Base-by-base conservation (phyloP, 1,140 invertebrate genomes). In the Zaprionus taronus region DNA sequence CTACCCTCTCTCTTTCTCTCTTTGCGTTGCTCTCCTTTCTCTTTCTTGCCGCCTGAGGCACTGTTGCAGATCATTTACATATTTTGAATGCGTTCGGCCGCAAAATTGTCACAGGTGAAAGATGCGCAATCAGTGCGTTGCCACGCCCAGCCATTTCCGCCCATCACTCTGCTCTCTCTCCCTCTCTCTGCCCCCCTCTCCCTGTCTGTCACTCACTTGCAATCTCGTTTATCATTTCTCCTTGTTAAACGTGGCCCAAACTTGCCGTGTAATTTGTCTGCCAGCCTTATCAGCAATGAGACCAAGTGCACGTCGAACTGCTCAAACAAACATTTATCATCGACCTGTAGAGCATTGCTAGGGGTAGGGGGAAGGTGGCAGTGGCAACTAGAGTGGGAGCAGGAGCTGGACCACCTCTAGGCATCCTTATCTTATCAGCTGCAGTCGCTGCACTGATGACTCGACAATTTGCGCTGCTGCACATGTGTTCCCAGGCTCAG, bases 61-160 rank as follows among this genome's bases (percentile, higher is more conserved):
- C 70, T 68, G 79, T 72, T 53, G 66, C 64, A 70, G 64, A 76
- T 68, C 53, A 89, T 89, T 89, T 89, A 76, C 84, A 89, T 89
- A 87, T 84, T 90, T 87, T 78, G 71, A 77, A 65, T 75, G 85
- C 76, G n/a, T 47, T 77, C 55, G 24, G n/a, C 55, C 79, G 80
- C 72, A 62, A 89, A 80, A 87, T 87, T 89, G 84, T 89, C 84
- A 89, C 84, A 89, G 84, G 85, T 89, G 85, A 89, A 87, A 89
- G 76, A 79, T 76, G 73, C 70, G 79, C 81, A 84, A 80, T 68
- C 65, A 74, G 22, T 12, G 28, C 67, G 47, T 34, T 17, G 62
- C 65, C 72, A 70, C 71, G 72, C 72, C 69, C 51, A 56, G 47
- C 61, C 38, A 76, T 76, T 72, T 72, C 63, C 69, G 69, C 69